A percentile compares a stretch with the other conserved stretches of the same genome.
Conservation (phyloP, 2,888 invertebrate species). For the Tanypteryx hageni region DNA sequence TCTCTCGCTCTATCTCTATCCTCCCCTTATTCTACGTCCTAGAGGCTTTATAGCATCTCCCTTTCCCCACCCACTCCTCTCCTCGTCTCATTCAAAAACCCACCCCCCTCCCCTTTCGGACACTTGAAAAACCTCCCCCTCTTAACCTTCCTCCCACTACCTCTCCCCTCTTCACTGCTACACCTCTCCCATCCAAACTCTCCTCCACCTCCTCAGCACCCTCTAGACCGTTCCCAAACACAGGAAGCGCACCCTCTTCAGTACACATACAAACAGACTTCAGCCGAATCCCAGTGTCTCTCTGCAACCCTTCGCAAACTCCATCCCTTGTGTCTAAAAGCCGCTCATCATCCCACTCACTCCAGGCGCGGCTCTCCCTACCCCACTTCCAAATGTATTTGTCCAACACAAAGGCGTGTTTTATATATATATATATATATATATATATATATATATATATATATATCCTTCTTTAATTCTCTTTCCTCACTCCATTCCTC, state of each 20-base stretch:
- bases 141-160: neutral
- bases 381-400: slow-evolving; percentile 37
- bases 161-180: neutral
- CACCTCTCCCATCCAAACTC: neutral
- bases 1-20: neutral
- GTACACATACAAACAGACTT: slow-evolving; percentile 6
- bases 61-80: neutral
- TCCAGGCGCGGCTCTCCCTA: neutral
- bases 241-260: slow-evolving; percentile 35
- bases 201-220: neutral
- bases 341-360: slow-evolving; percentile 51
- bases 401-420: slow-evolving; percentile 42
- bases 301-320: neutral
- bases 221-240: slow-evolving; percentile 32
- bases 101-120: neutral
- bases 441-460: too few relatives aligned
- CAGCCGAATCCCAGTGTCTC: slow-evolving; percentile 15
- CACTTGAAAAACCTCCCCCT: neutral
- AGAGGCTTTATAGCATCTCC: neutral
- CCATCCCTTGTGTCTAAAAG: slow-evolving; percentile 51
- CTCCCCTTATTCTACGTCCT: neutral
- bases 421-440: neutral
- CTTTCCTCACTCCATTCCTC: neutral
- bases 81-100: neutral
- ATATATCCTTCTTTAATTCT: neutral